Percentiles rank a stretch among this genome's conserved stretches.
phyloP scores from a whole-genome alignment of 2,888 invertebrate species.

The Tethea ocularis region DNA sequence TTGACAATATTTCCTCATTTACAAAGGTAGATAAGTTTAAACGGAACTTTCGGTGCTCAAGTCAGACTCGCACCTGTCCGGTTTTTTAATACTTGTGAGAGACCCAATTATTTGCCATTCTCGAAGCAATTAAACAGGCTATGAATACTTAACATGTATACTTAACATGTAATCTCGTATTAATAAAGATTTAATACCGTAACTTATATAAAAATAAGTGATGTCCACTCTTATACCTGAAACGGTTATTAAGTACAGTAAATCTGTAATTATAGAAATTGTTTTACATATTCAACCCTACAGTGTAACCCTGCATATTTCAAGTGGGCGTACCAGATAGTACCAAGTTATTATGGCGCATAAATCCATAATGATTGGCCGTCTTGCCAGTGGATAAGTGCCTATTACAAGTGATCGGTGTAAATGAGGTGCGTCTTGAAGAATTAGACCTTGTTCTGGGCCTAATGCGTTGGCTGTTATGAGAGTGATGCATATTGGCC shows the following conservation, averaged over 20 bases:
- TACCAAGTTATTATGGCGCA: conserved; percentile 62
- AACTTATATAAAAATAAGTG: not conserved
- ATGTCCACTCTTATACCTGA: not conserved
- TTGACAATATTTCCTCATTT: too few species aligned
- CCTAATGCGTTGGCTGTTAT: conserved; percentile 49
- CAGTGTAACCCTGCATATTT: conserved; percentile 13
- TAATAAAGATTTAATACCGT: too few species aligned
- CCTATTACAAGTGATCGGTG: conserved; percentile 60
- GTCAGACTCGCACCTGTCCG: too few species aligned
- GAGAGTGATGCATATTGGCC: conserved; percentile 24
- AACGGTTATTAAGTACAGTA: conserved; percentile 15
- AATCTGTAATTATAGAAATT: conserved; percentile 11
- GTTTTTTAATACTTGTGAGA: too few species aligned
- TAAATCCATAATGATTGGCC: conserved; percentile 71
- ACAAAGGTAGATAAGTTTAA: too few species aligned
- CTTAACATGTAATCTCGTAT: too few species aligned
- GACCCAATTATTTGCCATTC: too few species aligned
- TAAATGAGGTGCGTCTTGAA: conserved; percentile 59
- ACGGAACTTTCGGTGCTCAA: too few species aligned
- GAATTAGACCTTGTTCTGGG: conserved; percentile 46
- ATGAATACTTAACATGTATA: too few species aligned
- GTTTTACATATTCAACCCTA: conserved; percentile 4
- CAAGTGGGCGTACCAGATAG: conserved; percentile 41
- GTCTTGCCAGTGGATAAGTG: conserved; percentile 49
- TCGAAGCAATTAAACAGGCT: too few species aligned